Percentiles rank a stretch among this genome's conserved stretches.
Evolutionary conservation across 2,888 invertebrate species (phyloP).

Genomic region (Cerastis leucographa): DNA sequence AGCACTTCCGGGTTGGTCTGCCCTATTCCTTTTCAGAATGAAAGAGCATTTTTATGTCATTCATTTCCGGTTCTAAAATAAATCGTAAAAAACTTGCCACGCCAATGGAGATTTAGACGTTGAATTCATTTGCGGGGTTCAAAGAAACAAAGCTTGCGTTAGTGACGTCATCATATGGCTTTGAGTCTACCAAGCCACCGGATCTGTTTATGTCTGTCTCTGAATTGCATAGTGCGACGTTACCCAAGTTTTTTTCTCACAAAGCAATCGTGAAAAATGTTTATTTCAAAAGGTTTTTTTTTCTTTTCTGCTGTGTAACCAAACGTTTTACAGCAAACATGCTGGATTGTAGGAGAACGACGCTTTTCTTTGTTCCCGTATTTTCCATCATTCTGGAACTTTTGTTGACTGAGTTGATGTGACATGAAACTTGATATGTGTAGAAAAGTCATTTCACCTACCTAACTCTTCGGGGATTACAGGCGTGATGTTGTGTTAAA

Average conservation of each 20-base stretch:
- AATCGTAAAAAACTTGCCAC: constrained; percentile 56
- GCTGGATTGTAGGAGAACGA: constrained; percentile 35
- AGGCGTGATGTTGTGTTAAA: neutral
- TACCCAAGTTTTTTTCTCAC: constrained; percentile 56
- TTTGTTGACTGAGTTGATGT: constrained; percentile 30
- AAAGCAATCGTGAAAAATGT: constrained; percentile 61
- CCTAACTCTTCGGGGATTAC: neutral
- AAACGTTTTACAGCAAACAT: constrained; percentile 54
- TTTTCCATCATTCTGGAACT: constrained; percentile 17
- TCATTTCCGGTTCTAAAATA: constrained; percentile 62
- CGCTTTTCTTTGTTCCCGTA: constrained; percentile 47
- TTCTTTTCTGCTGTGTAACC: constrained; percentile 42
- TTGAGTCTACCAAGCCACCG: constrained; percentile 57
- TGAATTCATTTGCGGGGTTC: constrained; percentile 69
- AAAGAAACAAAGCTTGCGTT: constrained; percentile 69
- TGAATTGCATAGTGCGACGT: constrained; percentile 60
- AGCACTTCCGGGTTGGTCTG: constrained; percentile 45
- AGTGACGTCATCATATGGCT: constrained; percentile 58
- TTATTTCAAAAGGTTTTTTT: constrained; percentile 59
- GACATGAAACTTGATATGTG: constrained; percentile 1
- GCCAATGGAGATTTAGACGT: constrained; percentile 67
- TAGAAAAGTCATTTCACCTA: neutral
- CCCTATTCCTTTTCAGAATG: constrained; percentile 54
- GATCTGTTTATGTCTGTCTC: constrained; percentile 59
- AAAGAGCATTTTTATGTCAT: constrained; percentile 64